phyloP scores from a whole-genome alignment of 2,797 vertebrate genomes.

The Haliaeetus vocifer region DNA sequence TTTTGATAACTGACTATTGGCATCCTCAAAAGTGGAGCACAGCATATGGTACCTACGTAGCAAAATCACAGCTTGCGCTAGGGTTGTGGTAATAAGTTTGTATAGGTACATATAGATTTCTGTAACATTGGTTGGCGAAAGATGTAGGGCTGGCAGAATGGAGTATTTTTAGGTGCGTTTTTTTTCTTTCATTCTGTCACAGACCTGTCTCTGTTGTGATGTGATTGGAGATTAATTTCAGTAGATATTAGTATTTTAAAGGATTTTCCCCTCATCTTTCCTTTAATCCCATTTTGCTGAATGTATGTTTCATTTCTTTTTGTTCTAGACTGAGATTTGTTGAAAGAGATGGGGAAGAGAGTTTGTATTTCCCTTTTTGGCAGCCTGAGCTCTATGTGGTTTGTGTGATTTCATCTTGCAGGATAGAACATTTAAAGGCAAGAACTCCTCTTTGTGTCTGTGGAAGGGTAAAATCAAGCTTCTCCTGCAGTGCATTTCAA shows the following conservation, averaged over 20 bases:
- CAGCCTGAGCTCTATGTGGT: constrained; percentile 15
- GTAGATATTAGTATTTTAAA: constrained; percentile 44
- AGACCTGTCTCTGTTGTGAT: background rate
- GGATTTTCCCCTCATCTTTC: constrained; percentile 10
- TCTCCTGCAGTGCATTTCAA: constrained; percentile 35
- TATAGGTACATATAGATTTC: rapidly evolving
- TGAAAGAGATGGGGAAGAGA: constrained; percentile 1
- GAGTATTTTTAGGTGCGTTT: background rate
- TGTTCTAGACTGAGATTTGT: constrained; percentile 1
- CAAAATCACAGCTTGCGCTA: background rate
- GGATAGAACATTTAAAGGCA: constrained; percentile 40
- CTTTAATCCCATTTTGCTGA: constrained; percentile 30
- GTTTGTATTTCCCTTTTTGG: constrained; percentile 43
- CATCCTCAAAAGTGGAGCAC: background rate
- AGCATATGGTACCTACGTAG: rapidly evolving
- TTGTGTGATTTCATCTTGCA: constrained; percentile 39
- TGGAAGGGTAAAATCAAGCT: constrained; percentile 47
- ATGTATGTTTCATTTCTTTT: constrained; percentile 11
- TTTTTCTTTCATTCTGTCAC: background rate
- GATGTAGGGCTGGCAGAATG: background rate
- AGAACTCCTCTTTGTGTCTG: constrained; percentile 45
- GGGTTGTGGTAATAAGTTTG: background rate
- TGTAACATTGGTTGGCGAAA: background rate
- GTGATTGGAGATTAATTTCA: constrained; percentile 20
- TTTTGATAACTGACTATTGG: background rate